Conservation (phyloP, 2,797 vertebrate species). For the Sebastes iracundus region DNA sequence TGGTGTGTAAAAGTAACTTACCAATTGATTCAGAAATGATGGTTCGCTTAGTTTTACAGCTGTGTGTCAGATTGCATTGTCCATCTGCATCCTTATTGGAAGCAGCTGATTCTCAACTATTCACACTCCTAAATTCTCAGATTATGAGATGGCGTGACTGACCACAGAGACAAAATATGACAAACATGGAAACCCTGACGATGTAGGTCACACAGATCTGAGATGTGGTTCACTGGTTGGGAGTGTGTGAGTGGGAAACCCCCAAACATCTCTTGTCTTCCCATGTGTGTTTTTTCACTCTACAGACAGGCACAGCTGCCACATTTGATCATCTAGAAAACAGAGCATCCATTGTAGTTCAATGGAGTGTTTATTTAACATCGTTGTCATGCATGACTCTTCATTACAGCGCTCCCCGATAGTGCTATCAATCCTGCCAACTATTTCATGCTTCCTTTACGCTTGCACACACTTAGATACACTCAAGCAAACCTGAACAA, state of each 20-base stretch:
- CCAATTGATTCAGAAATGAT: background rate
- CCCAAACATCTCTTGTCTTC: background rate
- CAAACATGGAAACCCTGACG: background rate
- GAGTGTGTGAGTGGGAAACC: background rate
- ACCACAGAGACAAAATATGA: background rate
- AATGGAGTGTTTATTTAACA: background rate
- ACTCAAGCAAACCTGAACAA: background rate
- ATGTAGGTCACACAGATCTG: no score
- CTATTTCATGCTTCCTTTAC: constrained; percentile 25
- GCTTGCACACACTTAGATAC: background rate
- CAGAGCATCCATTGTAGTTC: constrained; percentile 7
- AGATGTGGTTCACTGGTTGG: background rate
- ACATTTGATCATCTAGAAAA: constrained; percentile 38
- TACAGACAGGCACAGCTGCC: constrained; percentile 50
- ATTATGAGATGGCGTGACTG: background rate
- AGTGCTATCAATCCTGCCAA: background rate
- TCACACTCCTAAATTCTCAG: no score
- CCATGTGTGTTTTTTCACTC: background rate
- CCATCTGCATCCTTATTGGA: background rate
- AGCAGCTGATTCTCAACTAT: background rate
- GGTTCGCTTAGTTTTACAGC: background rate
- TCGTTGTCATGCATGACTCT: constrained; percentile 26
- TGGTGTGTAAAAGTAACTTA: background rate
- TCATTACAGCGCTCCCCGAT: constrained; percentile 11
- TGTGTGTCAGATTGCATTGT: background rate